Evolutionary conservation across 2,797 vertebrate genomes (phyloP).

Genomic region (Anabas testudineus): DNA sequence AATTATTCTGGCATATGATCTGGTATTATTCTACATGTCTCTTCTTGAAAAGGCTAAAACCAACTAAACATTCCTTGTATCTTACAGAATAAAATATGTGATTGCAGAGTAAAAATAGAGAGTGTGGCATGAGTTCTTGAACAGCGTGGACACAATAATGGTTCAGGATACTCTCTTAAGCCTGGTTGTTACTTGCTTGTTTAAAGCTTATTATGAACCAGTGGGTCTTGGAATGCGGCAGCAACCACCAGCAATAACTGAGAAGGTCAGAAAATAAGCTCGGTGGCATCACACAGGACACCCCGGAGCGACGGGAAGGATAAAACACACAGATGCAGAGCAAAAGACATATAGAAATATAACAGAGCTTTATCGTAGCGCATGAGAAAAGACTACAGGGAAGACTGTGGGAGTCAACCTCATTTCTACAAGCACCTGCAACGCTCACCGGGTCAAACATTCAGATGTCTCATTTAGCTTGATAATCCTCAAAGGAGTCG

Average conservation of each 20-base stretch:
- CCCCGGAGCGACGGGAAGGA: slow-evolving; percentile 10
- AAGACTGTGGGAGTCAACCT: not conserved
- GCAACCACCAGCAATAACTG: slow-evolving; percentile 51
- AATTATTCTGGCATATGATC: no score
- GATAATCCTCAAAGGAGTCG: slow-evolving; percentile 24
- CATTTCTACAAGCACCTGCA: slow-evolving; percentile 20
- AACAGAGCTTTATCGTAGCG: no score
- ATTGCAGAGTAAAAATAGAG: not conserved
- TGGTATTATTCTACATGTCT: no score
- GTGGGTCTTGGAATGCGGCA: slow-evolving; percentile 58
- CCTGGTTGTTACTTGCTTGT: slow-evolving; percentile 25
- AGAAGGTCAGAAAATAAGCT: slow-evolving; percentile 40
- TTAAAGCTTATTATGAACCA: slow-evolving; percentile 38
- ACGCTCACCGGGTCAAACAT: slow-evolving; percentile 3
- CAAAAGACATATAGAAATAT: not conserved
- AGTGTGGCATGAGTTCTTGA: not conserved
- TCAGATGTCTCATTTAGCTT: slow-evolving; percentile 29
- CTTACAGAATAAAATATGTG: not conserved
- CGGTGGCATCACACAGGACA: slow-evolving; percentile 30
- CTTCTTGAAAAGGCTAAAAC: no score
- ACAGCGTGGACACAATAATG: slow-evolving; percentile 13
- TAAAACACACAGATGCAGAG: slow-evolving; percentile 6
- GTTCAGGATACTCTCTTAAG: slow-evolving; percentile 32
- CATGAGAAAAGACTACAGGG: no score
- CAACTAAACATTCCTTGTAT: no score